These are phyloP conservation scores for Aldabrachelys gigantea DNA, from an alignment of 2,113 vertebrate genomes.

Conservation along the genomic window DNA sequence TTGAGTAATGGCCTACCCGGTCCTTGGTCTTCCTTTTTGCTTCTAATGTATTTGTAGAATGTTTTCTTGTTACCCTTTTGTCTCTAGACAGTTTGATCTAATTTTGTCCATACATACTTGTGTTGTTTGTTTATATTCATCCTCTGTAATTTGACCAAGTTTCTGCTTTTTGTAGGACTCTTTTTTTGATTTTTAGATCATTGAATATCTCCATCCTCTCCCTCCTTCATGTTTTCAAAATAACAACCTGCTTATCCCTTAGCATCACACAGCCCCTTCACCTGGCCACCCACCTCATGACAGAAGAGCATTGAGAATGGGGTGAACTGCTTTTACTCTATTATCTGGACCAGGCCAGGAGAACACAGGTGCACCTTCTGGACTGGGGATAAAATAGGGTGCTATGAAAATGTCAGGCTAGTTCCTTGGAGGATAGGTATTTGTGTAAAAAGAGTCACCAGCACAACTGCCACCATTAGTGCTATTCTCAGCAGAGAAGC, in stretches of 20 bases:
- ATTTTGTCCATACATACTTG: too few relatives aligned
- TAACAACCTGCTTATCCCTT: background rate
- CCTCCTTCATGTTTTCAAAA: background rate
- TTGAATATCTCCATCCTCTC: background rate
- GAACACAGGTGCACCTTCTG: background rate
- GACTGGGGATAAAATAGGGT: background rate
- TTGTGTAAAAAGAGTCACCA: background rate
- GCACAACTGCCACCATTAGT: background rate
- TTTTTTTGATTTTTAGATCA: too few relatives aligned
- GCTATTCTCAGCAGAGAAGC: background rate
- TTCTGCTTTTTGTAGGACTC: too few relatives aligned
- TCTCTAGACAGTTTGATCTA: too few relatives aligned
- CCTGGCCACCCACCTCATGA: background rate
- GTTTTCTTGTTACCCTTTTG: too few relatives aligned
- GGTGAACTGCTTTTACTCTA: background rate
- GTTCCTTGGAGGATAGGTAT: background rate
- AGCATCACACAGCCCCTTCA: background rate
- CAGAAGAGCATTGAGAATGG: background rate
- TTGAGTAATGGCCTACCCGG: too few relatives aligned
- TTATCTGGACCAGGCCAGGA: background rate
- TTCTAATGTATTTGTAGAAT: too few relatives aligned
- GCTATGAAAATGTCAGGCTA: background rate
- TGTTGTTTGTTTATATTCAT: too few relatives aligned
- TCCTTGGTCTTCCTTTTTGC: too few relatives aligned
- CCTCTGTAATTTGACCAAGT: too few relatives aligned